Percentiles rank a stretch among this genome's conserved stretches.
Evolutionary conservation across 2,113 vertebrate genomes (phyloP).

Genomic region (Sceloporus undulatus): DNA sequence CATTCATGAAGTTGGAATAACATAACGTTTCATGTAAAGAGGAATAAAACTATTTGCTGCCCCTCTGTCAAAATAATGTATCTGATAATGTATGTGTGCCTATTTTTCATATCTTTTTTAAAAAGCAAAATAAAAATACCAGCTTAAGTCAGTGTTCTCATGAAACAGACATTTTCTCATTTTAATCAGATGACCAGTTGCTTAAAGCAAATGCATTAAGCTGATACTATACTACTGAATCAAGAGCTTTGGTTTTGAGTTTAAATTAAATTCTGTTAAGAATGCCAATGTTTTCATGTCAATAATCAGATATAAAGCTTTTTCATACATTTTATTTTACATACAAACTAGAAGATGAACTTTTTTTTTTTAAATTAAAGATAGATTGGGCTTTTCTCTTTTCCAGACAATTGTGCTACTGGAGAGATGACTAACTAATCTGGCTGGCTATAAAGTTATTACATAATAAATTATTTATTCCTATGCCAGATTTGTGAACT

Average conservation of each 20-base stretch:
- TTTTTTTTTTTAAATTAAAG: not conserved
- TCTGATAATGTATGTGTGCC: not conserved
- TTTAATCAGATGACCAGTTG: constrained; percentile 6
- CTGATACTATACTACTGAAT: not conserved
- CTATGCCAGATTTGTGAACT: not conserved
- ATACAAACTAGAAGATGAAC: not conserved
- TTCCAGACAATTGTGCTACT: not conserved
- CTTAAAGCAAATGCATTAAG: constrained; percentile 1
- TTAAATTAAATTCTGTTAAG: not conserved
- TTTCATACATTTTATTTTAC: not conserved
- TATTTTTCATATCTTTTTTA: not conserved
- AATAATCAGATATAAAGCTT: constrained; percentile 5
- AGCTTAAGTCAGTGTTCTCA: not conserved
- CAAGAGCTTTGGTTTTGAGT: not conserved
- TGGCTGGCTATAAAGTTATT: not conserved
- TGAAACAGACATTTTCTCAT: not conserved
- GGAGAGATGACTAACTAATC: not conserved
- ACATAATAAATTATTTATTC: not conserved
- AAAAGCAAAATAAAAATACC: not conserved
- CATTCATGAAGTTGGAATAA: not conserved
- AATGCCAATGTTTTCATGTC: not conserved
- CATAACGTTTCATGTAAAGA: not conserved
- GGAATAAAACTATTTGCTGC: not conserved
- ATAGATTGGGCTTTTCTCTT: not conserved
- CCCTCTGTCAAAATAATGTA: not conserved